Evolutionary conservation across 2,113 vertebrate genomes (phyloP).

Genomic region (Stigmatopora nigra): DNA sequence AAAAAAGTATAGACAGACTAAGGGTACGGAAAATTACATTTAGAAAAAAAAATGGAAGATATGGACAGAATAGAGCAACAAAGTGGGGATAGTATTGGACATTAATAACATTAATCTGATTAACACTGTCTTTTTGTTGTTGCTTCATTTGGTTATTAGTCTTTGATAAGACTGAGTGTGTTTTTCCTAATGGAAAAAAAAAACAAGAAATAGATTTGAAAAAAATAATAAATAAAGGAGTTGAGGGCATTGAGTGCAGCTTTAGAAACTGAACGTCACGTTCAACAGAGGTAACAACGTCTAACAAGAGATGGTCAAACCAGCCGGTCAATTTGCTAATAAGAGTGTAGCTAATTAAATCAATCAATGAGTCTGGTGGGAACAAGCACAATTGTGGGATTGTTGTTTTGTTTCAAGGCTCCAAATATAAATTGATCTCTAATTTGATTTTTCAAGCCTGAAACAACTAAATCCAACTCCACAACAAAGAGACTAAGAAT

Average conservation of each 20-base stretch:
- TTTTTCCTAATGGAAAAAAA: too few species aligned
- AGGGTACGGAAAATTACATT: too few species aligned
- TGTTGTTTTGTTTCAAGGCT: constrained; percentile 53
- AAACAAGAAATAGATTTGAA: not conserved
- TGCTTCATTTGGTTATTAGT: too few species aligned
- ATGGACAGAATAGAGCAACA: too few species aligned
- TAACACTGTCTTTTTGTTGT: too few species aligned
- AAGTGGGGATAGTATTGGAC: too few species aligned
- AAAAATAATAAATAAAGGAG: constrained; percentile 6
- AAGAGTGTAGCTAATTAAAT: constrained; percentile 68
- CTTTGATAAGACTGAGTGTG: too few species aligned
- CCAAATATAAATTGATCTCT: constrained; percentile 51
- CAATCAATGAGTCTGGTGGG: constrained; percentile 71
- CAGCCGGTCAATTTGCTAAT: constrained; percentile 76
- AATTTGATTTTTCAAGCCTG: constrained; percentile 32
- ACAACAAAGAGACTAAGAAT: not conserved
- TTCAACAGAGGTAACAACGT: constrained; percentile 31
- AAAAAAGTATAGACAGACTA: too few species aligned
- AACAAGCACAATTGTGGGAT: constrained; percentile 64
- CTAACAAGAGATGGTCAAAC: constrained; percentile 72
- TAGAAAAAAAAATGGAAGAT: too few species aligned
- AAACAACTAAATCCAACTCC: not conserved
- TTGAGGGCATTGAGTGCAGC: constrained; percentile 31
- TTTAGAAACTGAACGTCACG: not conserved
- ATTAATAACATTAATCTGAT: too few species aligned